Evolutionary conservation across 1,140 invertebrate species (phyloP).

Genomic region (Coptotermes formosanus): DNA sequence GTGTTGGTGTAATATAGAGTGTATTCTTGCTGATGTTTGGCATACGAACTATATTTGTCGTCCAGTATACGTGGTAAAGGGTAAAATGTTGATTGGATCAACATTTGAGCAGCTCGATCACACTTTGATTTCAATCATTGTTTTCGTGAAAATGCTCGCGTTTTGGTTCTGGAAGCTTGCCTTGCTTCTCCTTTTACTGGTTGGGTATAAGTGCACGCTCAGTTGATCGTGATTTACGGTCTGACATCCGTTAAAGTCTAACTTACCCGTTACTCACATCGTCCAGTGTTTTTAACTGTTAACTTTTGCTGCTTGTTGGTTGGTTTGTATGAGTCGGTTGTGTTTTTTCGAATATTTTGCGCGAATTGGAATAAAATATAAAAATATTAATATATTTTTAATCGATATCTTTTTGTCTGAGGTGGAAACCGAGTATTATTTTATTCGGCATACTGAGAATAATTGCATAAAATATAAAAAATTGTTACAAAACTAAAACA

Average conservation of each 20-base stretch:
- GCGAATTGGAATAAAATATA: slow-evolving; percentile 11
- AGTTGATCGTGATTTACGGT: not conserved
- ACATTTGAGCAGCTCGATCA: no score
- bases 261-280: slow-evolving; percentile 15
- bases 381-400: slow-evolving; percentile 18
- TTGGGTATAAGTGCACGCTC: not conserved
- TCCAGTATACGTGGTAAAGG: no score
- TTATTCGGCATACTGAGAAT: not conserved
- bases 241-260: not conserved
- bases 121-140: no score
- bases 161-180: not conserved
- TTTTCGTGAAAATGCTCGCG: not conserved
- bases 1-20: no score
- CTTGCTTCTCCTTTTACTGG: not conserved
- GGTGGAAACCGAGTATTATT: not conserved
- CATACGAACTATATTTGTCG: no score
- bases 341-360: slow-evolving; percentile 16
- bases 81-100: no score
- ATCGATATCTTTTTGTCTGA: not conserved
- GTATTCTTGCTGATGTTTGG: no score
- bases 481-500: not conserved
- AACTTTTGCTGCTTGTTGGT: slow-evolving; percentile 12
- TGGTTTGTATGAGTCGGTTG: not conserved
- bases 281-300: slow-evolving; percentile 15
- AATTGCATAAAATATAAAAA: not conserved